Base-by-base conservation (phyloP, 2,113 vertebrate species). In the Epinephelus cyanopodus region DNA sequence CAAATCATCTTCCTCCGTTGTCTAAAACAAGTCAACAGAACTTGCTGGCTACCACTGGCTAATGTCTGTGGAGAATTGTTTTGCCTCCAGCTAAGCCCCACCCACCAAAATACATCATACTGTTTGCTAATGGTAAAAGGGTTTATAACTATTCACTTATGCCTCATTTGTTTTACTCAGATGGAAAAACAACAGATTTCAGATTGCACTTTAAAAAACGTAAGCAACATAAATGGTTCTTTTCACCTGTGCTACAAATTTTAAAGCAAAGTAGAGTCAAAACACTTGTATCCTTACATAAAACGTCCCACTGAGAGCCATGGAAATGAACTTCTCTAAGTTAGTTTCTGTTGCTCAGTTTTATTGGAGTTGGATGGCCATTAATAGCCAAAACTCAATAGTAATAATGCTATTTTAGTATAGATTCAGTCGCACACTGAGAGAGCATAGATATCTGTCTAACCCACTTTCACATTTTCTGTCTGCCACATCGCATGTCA, bases 381-480 rank as follows among this genome's bases (percentile, higher is more conserved):
- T 39, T 21, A 62, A 39, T 3, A 50, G 7, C 42, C 25, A 33
- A 50, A 74, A 52, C 14, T 52, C 12, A 37, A 50, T 52, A 27
- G 42, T 3, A 33, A 60, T 56, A 48, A 27, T 23, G 12, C 9
- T 39, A 21, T 53, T 39, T 39, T 19, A 64, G 29, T 13, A 27
- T 21, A 54, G n/a, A 19, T 75, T 53, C 8, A 64, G n/a, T 8
- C 14, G 54, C 18, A 56, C 50, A 50, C 3, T 48, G 17, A 61
- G 42, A 8, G 3, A 45, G 48, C 48, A 57, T 6, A 42, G 17
- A 19, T n/a, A 23, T 63, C 27, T 19, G n/a, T 63, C 64, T 48
- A 37, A 75, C 66, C 66, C 56, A 77, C 18, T 78, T 84, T 27
- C 11, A 23, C 17, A 77, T 72, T 37, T 50, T 45, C 52, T 71